Evolutionary conservation across 2,888 invertebrate species (phyloP).

Genomic region (Apamea crenata): DNA sequence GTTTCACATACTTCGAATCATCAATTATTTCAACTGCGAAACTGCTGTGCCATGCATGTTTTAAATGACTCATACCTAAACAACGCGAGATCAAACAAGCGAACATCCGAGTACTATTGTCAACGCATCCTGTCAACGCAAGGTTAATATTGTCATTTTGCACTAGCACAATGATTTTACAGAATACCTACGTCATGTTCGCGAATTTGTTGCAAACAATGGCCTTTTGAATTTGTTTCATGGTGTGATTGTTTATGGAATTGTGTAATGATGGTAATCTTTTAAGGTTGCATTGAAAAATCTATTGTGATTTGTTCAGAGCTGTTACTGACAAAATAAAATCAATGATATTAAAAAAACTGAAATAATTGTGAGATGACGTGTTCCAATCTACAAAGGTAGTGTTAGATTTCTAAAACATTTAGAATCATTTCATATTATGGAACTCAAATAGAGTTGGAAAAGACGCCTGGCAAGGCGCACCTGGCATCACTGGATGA

Average conservation of each 20-base stretch:
- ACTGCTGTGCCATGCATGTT: constrained; percentile 18
- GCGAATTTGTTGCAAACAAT: constrained; percentile 61
- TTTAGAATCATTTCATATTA: not conserved
- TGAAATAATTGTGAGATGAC: not conserved
- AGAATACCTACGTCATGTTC: constrained; percentile 44
- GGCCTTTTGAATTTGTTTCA: constrained; percentile 45
- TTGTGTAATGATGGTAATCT: constrained; percentile 24
- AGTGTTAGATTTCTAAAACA: not conserved
- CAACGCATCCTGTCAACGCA: constrained; percentile 58
- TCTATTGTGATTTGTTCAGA: not conserved
- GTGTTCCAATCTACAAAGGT: not conserved
- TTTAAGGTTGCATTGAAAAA: constrained; percentile 19
- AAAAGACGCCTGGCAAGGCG: no score
- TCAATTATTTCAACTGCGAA: not conserved
- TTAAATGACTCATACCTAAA: constrained; percentile 58
- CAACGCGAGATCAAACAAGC: constrained; percentile 60
- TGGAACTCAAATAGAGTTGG: not conserved
- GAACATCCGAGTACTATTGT: constrained; percentile 66
- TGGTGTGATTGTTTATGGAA: constrained; percentile 43
- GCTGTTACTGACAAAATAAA: not conserved
- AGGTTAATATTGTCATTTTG: constrained; percentile 60
- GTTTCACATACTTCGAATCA: constrained; percentile 7
- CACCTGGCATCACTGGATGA: no score
- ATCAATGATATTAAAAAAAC: not conserved
- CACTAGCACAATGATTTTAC: constrained; percentile 57